Conservation (phyloP, 2,113 vertebrate species). For the Indicator indicator region DNA sequence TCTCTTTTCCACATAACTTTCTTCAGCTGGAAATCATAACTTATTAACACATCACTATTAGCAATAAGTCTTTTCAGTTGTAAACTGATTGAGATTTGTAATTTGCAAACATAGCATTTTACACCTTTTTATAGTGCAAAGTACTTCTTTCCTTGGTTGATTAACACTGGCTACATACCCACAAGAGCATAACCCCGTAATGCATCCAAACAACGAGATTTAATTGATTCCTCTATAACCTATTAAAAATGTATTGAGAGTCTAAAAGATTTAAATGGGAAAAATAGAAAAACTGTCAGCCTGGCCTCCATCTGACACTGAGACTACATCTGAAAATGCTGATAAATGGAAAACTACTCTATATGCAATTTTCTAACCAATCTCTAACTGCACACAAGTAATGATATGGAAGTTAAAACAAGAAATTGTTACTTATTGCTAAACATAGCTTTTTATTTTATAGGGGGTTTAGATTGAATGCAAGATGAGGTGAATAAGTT, state of each 20-base stretch:
- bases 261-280: slow-evolving; percentile 54
- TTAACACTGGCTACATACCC: slow-evolving; percentile 39
- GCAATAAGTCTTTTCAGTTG: slow-evolving; percentile 6
- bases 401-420: slow-evolving; percentile 43
- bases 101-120: slow-evolving; percentile 19
- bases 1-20: background rate
- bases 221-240: slow-evolving; percentile 62
- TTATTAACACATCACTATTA: background rate
- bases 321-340: background rate
- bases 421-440: slow-evolving; percentile 50
- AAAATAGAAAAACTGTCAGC: slow-evolving; percentile 28
- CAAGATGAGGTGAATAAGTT: slow-evolving; percentile 53
- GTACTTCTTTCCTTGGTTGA: slow-evolving; percentile 40
- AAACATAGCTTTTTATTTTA: slow-evolving; percentile 45
- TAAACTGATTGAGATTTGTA: background rate
- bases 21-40: background rate
- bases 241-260: slow-evolving; percentile 64
- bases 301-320: slow-evolving; percentile 37
- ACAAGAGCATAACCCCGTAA: slow-evolving; percentile 49
- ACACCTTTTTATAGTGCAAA: slow-evolving; percentile 4
- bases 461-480: slow-evolving; percentile 12
- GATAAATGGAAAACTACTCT: background rate
- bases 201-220: slow-evolving; percentile 52
- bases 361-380: slow-evolving; percentile 27
- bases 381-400: background rate